Evolutionary conservation across 2,797 vertebrate species (phyloP), one percentile per base, ranked within the genome.

Genomic region (Meda fulgida): DNA sequence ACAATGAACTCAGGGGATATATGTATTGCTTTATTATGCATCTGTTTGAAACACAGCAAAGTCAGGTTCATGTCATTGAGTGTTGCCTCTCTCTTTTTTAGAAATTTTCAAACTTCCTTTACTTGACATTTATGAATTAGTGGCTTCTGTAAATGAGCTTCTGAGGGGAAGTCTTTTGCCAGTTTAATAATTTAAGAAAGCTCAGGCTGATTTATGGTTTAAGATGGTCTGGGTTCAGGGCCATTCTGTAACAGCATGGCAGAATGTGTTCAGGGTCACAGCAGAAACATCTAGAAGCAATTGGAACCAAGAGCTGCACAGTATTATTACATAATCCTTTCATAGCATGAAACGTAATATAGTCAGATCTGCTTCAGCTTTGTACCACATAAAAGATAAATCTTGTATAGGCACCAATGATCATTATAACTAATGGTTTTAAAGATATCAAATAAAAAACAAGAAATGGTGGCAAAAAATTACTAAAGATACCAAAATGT

Each of bases 111-210:
- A 78, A 65, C 38, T 60, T 65, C 23, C 36, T 71, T 70, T 84
- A 55, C 75, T 34, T 78, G 38, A 48, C 76, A 48, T 71, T 60
- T 78, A 58, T 78, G 38, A 84, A 70, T 46, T 58, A 73, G 72
- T 66, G 48, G 23, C 67, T 29, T 81, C 66, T 55, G 23, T 81
- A 71, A 71, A 81, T 81, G n/a, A 71, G 66, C 51, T 48, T 78
- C 76, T 19, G 29, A 29, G 38, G 82, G 83, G 66, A 71, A 71
- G 66, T 84, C 83, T 66, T 70, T 70, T 71, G 38, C 83, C 38
- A 71, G 21, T 78, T 84, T 58, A 84, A 84, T 84, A 71, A 84
- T 84, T 84, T 58, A 78, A 70, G 29, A 46, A 26, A 48, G 51
- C 76, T 78, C 5, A 14, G 38, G 5, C 40, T 63, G 75, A 78